A percentile compares a stretch with the other conserved stretches of the same genome.
These are phyloP conservation scores for Agriopis leucophaearia DNA, from an alignment of 2,888 invertebrate genomes.

Conservation along the genomic window DNA sequence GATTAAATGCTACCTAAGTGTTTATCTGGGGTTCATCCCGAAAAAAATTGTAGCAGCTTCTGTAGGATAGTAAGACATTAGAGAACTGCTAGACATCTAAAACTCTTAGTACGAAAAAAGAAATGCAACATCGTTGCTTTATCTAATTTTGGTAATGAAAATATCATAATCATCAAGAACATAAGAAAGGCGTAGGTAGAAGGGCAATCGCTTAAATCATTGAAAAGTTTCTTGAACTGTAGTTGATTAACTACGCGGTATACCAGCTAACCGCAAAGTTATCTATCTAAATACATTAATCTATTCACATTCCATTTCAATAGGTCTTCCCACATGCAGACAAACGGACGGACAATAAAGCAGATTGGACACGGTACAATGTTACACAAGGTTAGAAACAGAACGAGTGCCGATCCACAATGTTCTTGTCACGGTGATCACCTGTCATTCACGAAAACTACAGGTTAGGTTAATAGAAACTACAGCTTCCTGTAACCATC, in stretches of 20 bases:
- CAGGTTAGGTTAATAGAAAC: background rate
- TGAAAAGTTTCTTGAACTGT: too few species aligned
- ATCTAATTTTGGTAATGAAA: too few species aligned
- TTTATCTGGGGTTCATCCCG: too few species aligned
- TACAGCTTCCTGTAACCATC: constrained; percentile 1
- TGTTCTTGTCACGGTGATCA: constrained; percentile 36
- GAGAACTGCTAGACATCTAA: too few species aligned
- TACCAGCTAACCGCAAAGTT: constrained; percentile 14
- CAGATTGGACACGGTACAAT: constrained; percentile 48
- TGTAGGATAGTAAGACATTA: too few species aligned
- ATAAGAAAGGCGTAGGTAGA: too few species aligned
- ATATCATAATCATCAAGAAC: too few species aligned
- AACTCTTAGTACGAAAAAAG: too few species aligned
- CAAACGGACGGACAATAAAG: constrained; percentile 52
- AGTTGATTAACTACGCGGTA: background rate
- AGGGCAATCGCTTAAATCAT: too few species aligned
- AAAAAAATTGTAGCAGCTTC: too few species aligned
- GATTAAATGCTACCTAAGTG: too few species aligned
- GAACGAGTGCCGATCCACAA: constrained; percentile 49
- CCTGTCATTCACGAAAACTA: background rate
- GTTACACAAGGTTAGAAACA: constrained; percentile 51
- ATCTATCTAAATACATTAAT: constrained; percentile 24
- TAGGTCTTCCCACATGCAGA: constrained; percentile 49
- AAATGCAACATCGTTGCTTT: too few species aligned
- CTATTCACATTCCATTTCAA: constrained; percentile 36